Conservation (phyloP, 1,140 invertebrate genomes). For the Bombus difficillimus region DNA sequence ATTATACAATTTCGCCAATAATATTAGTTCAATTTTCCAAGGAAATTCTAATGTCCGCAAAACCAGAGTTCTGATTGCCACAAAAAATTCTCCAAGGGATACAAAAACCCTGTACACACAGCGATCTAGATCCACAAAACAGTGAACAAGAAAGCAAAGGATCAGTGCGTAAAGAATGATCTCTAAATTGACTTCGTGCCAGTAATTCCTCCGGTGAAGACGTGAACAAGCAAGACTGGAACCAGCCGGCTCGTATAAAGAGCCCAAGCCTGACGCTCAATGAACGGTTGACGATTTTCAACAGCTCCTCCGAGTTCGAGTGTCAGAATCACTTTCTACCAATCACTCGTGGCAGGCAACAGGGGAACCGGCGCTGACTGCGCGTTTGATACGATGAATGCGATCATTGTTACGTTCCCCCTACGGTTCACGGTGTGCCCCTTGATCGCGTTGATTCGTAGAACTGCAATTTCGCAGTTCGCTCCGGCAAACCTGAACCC, state of each 20-base stretch:
- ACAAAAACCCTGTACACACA: too few species aligned
- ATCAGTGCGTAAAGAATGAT: conserved; percentile 14
- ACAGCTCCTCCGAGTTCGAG: conserved; percentile 43
- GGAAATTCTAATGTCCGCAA: not conserved
- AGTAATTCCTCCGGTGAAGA: not conserved
- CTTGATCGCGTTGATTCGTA: not conserved
- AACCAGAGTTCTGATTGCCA: not conserved
- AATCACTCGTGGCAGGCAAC: conserved; percentile 35
- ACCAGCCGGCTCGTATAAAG: conserved; percentile 10
- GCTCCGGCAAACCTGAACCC: not conserved
- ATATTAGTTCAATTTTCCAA: too few species aligned
- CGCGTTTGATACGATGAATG: conserved; percentile 61
- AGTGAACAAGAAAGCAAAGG: not conserved
- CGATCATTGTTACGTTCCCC: conserved; percentile 54
- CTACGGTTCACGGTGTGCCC: not conserved
- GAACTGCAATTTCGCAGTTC: conserved; percentile 36
- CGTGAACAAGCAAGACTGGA: not conserved
- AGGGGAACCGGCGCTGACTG: conserved; percentile 36
- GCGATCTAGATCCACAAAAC: not conserved
- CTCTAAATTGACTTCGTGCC: conserved; percentile 15
- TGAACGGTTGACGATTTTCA: conserved; percentile 65
- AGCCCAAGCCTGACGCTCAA: conserved; percentile 5
- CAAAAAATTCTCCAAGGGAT: not conserved
- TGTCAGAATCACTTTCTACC: conserved; percentile 59
- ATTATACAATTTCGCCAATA: too few species aligned